Base-by-base conservation (phyloP, 2,113 vertebrate genomes). In the Sebastes fasciatus region DNA sequence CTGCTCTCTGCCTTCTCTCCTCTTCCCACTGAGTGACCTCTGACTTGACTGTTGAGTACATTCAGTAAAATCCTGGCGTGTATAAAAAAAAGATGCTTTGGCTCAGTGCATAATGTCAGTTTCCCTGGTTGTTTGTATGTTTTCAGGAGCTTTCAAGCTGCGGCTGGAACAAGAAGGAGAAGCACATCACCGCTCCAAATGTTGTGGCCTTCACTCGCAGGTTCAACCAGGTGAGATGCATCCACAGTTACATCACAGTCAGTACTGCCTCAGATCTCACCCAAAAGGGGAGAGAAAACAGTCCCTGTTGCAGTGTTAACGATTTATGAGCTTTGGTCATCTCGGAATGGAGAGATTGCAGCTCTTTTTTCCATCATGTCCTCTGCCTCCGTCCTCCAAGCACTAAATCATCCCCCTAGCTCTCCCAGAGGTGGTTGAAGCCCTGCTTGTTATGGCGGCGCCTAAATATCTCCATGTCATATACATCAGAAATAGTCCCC, bases 81-180 rank as follows among this genome's bases (percentile, higher is more conserved):
- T 42, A 42, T 61, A 34, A 8, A 45, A 55, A 61, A 62, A 75
- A 2, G 2, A 6, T 45, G 5, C 23, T 54, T 7, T 19, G 17
- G 42, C 17, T 65, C 7, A 0, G 10, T 60, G 12, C 14, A 2
- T 57, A 26, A 75, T 26, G 23, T 74, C 19, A 45, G 76, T 77
- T 62, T 65, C 10, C 40, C 19, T 77, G 1, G 11, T 79, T 81
- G 16, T 80, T 68, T 88, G 57, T 89, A 0, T 86, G 19, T 87
- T 89, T 86, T 52, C 79, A 99, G 98, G 98, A 99, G 91, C 96
- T 99, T 94, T 97, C 98, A 63, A 99, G 98, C 93, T 99, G 98
- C 91, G 98, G 98, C 89, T 99, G 98, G 98, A 99, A 99, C 95
- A 99, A 99, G 93, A 99, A 98, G 93, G 98, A 99, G 93, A 99